These are phyloP conservation scores for Pollenia angustigena DNA, from an alignment of 2,888 invertebrate species.

Conservation along the genomic window DNA sequence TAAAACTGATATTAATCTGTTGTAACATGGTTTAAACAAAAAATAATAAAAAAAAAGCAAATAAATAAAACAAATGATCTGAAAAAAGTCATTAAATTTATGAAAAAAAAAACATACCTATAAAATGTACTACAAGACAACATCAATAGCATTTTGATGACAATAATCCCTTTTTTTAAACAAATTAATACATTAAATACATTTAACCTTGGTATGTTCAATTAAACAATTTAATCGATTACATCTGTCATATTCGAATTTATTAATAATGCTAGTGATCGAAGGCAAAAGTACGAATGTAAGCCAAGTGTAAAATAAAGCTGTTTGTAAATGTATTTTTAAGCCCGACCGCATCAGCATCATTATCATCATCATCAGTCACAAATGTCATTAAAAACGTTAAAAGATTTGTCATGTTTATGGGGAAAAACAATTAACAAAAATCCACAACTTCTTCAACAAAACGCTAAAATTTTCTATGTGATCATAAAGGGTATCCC, in stretches of 20 bases:
- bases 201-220: constrained; percentile 39
- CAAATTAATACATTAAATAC: constrained; percentile 21
- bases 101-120: not conserved
- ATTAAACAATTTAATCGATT: constrained; percentile 52
- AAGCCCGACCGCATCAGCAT: not conserved
- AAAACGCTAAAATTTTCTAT: constrained; percentile 11
- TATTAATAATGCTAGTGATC: constrained; percentile 20
- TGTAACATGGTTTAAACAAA: constrained; percentile 6
- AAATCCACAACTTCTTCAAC: not conserved
- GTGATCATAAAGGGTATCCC: not conserved
- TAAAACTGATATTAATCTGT: constrained; percentile 36
- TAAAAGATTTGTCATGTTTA: constrained; percentile 59
- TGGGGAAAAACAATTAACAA: constrained; percentile 31
- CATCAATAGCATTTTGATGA: constrained; percentile 26
- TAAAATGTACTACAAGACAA: not conserved
- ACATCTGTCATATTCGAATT: constrained; percentile 54
- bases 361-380: constrained; percentile 56
- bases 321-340: not conserved
- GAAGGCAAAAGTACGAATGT: constrained; percentile 25
- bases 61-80: not conserved
- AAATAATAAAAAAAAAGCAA: not conserved
- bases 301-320: constrained; percentile 6
- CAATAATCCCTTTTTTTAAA: constrained; percentile 53
- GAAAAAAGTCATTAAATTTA: not conserved
- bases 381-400: constrained; percentile 41